These are phyloP conservation scores for Poecilia velifera DNA, from an alignment of 2,797 vertebrate species.

Conservation along the genomic window DNA sequence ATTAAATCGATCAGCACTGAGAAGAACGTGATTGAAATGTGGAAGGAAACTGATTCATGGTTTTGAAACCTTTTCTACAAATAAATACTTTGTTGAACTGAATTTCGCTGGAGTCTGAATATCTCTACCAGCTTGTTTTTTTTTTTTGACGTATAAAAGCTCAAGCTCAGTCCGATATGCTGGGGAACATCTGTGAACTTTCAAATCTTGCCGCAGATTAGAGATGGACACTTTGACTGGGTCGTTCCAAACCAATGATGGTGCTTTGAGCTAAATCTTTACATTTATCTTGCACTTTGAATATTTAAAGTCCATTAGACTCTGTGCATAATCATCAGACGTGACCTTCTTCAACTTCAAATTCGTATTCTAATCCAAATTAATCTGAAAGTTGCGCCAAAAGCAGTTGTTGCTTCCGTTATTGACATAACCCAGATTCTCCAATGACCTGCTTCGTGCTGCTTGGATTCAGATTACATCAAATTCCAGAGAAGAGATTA, in stretches of 20 bases:
- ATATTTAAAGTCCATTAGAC: background rate
- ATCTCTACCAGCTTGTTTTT: background rate
- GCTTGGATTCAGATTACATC: slow-evolving; percentile 63
- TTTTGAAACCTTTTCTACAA: background rate
- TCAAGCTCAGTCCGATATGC: too few relatives aligned
- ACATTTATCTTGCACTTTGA: background rate
- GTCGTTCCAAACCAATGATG: background rate
- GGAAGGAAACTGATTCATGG: background rate
- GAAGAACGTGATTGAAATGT: background rate
- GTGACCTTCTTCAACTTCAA: background rate
- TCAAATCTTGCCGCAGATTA: background rate
- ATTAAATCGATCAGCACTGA: background rate
- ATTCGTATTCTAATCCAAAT: slow-evolving; percentile 14
- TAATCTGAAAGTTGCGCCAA: slow-evolving; percentile 33
- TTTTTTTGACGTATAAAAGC: too few relatives aligned
- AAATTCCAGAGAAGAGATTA: slow-evolving; percentile 49
- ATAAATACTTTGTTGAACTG: background rate
- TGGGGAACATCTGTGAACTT: background rate
- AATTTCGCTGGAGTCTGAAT: background rate
- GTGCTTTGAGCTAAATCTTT: background rate
- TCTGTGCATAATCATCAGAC: background rate
- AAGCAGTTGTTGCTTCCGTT: slow-evolving; percentile 42
- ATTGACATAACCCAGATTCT: slow-evolving; percentile 55
- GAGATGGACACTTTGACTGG: background rate
- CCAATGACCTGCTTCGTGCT: slow-evolving; percentile 47